These are phyloP conservation scores for Hydrophis major DNA, from an alignment of 2,797 vertebrate genomes.

Conservation along the genomic window DNA sequence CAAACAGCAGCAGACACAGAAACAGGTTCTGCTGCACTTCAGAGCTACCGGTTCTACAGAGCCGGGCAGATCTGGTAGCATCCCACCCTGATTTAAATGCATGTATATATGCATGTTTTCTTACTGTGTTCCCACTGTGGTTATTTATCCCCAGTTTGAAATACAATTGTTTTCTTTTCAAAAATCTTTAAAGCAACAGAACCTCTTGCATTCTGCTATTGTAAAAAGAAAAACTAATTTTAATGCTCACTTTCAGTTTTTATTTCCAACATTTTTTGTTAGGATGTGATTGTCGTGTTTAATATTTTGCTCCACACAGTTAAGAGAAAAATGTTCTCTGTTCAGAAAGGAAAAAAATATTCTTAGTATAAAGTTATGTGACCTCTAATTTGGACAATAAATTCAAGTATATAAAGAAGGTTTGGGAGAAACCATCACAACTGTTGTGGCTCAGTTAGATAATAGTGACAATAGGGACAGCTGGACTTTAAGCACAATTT, in stretches of 20 bases:
- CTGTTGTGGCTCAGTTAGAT: not conserved
- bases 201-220: constrained; percentile 43
- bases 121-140: constrained; percentile 45
- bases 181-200: constrained; percentile 44
- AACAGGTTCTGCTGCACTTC: too few relatives aligned
- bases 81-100: constrained; percentile 33
- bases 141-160: constrained; percentile 61
- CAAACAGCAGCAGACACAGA: too few relatives aligned
- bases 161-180: constrained; percentile 62
- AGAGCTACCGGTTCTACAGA: too few relatives aligned
- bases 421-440: not conserved
- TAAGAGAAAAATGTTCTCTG: not conserved
- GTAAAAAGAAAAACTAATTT: not conserved
- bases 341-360: not conserved
- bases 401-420: not conserved
- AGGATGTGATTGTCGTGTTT: constrained; percentile 28
- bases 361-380: not conserved
- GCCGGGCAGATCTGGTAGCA: too few relatives aligned
- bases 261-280: constrained; percentile 31
- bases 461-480: not conserved
- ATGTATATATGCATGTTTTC: constrained; percentile 45
- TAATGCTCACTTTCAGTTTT: constrained; percentile 37
- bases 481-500: not conserved
- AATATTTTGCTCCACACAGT: not conserved
- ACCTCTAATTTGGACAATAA: not conserved